Evolutionary conservation across 2,888 invertebrate species (phyloP).

Genomic region (Philaethria dido): DNA sequence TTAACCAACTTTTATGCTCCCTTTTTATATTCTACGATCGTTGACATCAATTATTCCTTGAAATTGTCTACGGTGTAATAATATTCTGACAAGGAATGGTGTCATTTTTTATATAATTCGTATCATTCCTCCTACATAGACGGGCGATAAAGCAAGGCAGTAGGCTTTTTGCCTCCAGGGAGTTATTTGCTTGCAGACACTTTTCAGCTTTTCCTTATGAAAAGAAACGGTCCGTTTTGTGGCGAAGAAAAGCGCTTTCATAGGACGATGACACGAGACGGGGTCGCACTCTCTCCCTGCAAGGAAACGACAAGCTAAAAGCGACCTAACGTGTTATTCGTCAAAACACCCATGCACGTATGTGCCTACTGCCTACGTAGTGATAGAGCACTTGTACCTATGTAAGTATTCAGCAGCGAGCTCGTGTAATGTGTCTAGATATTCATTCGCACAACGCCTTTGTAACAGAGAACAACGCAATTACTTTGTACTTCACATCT

Average conservation of each 20-base stretch:
- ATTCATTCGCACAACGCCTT: conserved; percentile 59
- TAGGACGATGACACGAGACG: conserved; percentile 83
- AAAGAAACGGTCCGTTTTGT: conserved; percentile 83
- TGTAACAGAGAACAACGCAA: conserved; percentile 60
- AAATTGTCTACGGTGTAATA: conserved; percentile 41
- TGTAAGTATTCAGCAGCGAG: conserved; percentile 52
- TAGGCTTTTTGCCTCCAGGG: conserved; percentile 80
- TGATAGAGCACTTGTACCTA: conserved; percentile 46
- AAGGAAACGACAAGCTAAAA: conserved; percentile 75
- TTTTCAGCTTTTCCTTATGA: conserved; percentile 83
- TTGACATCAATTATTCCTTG: conserved; percentile 33
- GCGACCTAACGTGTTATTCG: conserved; percentile 78
- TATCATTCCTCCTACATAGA: conserved; percentile 65
- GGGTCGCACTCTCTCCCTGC: conserved; percentile 79
- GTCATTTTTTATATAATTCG: conserved; percentile 69
- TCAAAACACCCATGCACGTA: conserved; percentile 63
- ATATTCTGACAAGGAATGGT: conserved; percentile 49
- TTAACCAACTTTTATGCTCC: conserved; percentile 18
- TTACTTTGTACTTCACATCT: conserved; percentile 62
- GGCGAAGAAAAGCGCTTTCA: conserved; percentile 83
- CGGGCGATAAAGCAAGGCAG: conserved; percentile 78
- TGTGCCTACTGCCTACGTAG: conserved; percentile 34
- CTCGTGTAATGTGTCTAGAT: conserved; percentile 52
- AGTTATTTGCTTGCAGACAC: conserved; percentile 83
- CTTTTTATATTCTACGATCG: conserved; percentile 15